Evolutionary conservation across 2,888 invertebrate species (phyloP).

Genomic region (Drosophila nigricruria): DNA sequence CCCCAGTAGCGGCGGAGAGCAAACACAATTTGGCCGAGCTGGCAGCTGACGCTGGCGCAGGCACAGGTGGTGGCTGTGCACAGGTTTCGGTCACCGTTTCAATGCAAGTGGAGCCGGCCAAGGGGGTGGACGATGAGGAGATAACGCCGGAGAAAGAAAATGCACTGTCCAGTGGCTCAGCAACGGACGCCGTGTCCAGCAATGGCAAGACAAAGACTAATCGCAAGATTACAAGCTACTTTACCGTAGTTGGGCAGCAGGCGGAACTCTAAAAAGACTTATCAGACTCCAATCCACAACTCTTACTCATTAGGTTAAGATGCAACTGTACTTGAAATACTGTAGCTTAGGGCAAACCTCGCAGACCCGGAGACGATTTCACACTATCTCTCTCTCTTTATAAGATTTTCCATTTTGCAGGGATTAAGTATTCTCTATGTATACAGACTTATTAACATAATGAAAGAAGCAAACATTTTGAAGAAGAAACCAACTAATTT

Average conservation of each 20-base stretch:
- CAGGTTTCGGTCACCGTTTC: slow-evolving; percentile 80
- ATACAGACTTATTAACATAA: slow-evolving; percentile 37
- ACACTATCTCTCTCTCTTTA: slow-evolving; percentile 29
- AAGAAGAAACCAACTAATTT: slow-evolving; percentile 14
- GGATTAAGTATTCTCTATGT: slow-evolving; percentile 74
- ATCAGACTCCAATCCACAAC: slow-evolving; percentile 48
- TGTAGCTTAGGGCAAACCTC: slow-evolving; percentile 64
- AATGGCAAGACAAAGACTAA: slow-evolving; percentile 67
- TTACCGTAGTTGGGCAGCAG: slow-evolving; percentile 82
- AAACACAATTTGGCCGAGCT: slow-evolving; percentile 40
- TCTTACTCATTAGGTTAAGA: slow-evolving; percentile 71
- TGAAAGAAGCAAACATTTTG: slow-evolving; percentile 17
- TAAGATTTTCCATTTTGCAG: slow-evolving; percentile 66
- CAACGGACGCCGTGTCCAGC: slow-evolving; percentile 36
- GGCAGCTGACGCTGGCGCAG: slow-evolving; percentile 58
- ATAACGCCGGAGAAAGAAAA: slow-evolving; percentile 71
- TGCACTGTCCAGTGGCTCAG: slow-evolving; percentile 47
- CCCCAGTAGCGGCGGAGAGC: slow-evolving; percentile 2
- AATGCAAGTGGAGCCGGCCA: slow-evolving; percentile 77
- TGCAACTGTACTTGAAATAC: slow-evolving; percentile 69
- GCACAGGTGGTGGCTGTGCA: slow-evolving; percentile 26
- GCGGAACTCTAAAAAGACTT: slow-evolving; percentile 81
- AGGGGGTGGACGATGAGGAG: slow-evolving; percentile 51
- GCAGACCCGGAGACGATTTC: slow-evolving; percentile 57
- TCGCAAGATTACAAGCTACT: slow-evolving; percentile 81